Conservation (phyloP, 2,888 invertebrate genomes). For the Colletes collaris region DNA sequence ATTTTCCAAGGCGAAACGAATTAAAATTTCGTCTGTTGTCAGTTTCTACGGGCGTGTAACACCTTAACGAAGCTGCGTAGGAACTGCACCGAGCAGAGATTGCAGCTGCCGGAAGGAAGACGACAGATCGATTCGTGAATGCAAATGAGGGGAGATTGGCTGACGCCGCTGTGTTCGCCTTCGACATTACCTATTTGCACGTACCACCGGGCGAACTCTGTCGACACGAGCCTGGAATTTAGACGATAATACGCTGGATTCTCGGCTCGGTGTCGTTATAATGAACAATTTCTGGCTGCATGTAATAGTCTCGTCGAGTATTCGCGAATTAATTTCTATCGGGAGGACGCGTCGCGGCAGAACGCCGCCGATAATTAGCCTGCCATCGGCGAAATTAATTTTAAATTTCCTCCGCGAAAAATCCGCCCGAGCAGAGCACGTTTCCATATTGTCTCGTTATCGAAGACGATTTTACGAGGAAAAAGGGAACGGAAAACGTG, state of each 20-base stretch:
- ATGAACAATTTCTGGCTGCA: constrained; percentile 29
- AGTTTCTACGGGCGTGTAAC: too few relatives aligned
- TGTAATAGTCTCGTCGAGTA: background rate
- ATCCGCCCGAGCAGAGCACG: too few relatives aligned
- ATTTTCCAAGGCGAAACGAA: too few relatives aligned
- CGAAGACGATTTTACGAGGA: too few relatives aligned
- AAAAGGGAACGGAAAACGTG: too few relatives aligned
- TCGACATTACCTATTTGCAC: constrained; percentile 31
- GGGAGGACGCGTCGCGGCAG: background rate
- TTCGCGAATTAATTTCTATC: background rate
- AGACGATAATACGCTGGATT: constrained; percentile 17
- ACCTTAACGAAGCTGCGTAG: constrained; percentile 28
- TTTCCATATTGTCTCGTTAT: too few relatives aligned
- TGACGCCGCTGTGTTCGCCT: constrained; percentile 3
- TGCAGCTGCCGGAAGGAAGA: constrained; percentile 13
- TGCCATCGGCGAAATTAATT: background rate
- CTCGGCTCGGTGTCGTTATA: constrained; percentile 27
- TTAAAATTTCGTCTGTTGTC: too few relatives aligned
- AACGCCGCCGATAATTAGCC: background rate
- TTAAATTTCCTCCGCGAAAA: background rate
- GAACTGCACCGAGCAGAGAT: constrained; percentile 13
- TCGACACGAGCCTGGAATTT: constrained; percentile 6
- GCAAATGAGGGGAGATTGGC: constrained; percentile 39
- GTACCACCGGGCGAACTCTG: background rate
- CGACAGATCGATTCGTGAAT: constrained; percentile 45